These are phyloP conservation scores for Hydrochoerus hydrochaeris DNA, from an alignment of 2,113 vertebrate species.

Conservation along the genomic window DNA sequence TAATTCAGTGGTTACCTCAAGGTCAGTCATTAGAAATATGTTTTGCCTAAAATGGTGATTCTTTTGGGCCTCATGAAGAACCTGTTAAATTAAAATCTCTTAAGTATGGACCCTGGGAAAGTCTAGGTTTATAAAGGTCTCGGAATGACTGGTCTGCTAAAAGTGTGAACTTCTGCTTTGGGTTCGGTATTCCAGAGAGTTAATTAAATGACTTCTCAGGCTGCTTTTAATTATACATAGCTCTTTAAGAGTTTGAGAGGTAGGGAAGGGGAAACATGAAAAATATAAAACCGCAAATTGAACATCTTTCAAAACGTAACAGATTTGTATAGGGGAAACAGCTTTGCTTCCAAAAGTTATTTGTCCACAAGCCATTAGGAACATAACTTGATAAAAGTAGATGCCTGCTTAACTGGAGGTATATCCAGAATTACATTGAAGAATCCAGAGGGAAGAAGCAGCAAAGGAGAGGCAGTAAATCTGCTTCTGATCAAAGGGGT, in stretches of 20 bases:
- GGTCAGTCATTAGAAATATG: constrained; percentile 2
- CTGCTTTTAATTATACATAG: constrained; percentile 22
- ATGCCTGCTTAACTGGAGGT: not conserved
- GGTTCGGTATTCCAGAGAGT: constrained; percentile 20
- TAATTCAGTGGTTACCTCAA: not conserved
- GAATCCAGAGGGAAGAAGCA: not conserved
- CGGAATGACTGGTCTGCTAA: constrained; percentile 34
- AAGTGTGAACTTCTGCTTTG: constrained; percentile 43
- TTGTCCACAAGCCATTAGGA: constrained; percentile 8
- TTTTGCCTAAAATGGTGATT: not conserved
- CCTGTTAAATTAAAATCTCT: constrained; percentile 9
- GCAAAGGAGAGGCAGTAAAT: not conserved
- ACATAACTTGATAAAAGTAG: constrained; percentile 29
- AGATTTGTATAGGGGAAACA: constrained; percentile 21
- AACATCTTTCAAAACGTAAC: constrained; percentile 43
- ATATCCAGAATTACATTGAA: not conserved
- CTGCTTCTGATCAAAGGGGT: not conserved
- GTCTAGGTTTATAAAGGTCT: not conserved
- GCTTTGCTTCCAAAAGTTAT: constrained; percentile 27
- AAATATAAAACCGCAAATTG: constrained; percentile 22
- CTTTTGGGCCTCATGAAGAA: not conserved
- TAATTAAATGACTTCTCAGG: not conserved
- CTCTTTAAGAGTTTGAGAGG: constrained; percentile 27
- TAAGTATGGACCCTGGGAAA: not conserved
- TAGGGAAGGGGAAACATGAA: constrained; percentile 24